phyloP scores from a whole-genome alignment of 1,140 invertebrate species.

The Neodiprion lecontei region DNA sequence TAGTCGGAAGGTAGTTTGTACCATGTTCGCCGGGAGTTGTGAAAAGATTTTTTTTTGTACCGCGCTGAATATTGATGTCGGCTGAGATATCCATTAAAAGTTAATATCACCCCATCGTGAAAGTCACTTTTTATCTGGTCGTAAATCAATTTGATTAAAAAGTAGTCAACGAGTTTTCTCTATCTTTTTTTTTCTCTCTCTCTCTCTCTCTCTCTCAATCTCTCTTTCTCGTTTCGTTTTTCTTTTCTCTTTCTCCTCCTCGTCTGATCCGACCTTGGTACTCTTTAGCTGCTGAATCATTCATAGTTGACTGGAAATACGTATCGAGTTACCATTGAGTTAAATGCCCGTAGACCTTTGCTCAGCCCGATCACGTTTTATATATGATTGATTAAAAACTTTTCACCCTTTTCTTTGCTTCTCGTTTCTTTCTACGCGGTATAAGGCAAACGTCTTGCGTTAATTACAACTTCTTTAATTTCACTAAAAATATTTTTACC shows the following conservation, averaged over 20 bases:
- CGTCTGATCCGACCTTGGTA: too few relatives aligned
- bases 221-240: not conserved
- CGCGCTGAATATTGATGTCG: not conserved
- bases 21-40: not conserved
- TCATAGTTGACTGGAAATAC: too few relatives aligned
- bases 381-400: too few relatives aligned
- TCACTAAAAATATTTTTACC: too few relatives aligned
- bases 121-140: not conserved
- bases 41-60: not conserved
- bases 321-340: too few relatives aligned
- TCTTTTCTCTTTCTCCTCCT: not conserved
- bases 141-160: constrained; percentile 5
- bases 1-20: not conserved
- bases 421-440: too few relatives aligned
- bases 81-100: not conserved
- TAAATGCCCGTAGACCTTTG: too few relatives aligned
- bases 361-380: too few relatives aligned
- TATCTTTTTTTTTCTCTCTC: not conserved
- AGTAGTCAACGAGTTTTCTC: not conserved
- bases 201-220: not conserved
- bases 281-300: too few relatives aligned
- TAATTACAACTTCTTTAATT: too few relatives aligned
- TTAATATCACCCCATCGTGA: not conserved
- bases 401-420: too few relatives aligned
- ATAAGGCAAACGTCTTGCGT: too few relatives aligned